Evolutionary conservation across 2,113 vertebrate species (phyloP), one percentile per base, ranked within the genome.

Genomic region (Centropus unirufus): DNA sequence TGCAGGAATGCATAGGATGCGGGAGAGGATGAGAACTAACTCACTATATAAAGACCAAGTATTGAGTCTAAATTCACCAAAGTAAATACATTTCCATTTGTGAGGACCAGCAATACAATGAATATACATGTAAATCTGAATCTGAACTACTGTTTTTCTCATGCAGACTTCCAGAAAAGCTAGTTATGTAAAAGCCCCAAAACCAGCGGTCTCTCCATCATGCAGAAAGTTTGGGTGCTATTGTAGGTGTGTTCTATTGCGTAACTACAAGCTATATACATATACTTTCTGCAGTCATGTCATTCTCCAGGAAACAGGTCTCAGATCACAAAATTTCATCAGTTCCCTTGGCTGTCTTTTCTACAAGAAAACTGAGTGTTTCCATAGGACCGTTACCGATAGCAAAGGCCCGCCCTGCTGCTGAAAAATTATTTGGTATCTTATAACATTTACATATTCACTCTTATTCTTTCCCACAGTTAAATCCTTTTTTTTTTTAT

Each of bases 391-490:
- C 22, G 11, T 49, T 49, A 49, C 47, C 11, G 47, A 23, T 27
- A 74, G 78, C 55, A 69, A 51, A 66, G 46, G 42, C 39, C 52
- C 73, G 58, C 20, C 67, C 49, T 61, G 62, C 83, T 82, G 78
- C 77, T 58, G 70, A 89, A 76, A 40, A 88, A 57, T 78, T 59
- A 54, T 44, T 83, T 1, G 0, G 24, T 67, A 55, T 57, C 64
- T 85, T 51, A 72, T 80, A 52, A 47, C 75, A 90, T 92, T 70
- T 93, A 83, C 90, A 88, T 73, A 93, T 4, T n/a, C 85, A 67
- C 47, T 81, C 34, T 57, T 58, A 23, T 23, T 92, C 89, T 83
- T 67, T 29, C 84, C 73, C 62, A n/a, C 61, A 58, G 68, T 75
- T 61, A 94, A 94, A 92, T 77, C 46, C 42, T 72, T 27, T 80